Base-by-base conservation (phyloP, 2,797 vertebrate genomes). In the Oreonectes daqikongensis region DNA sequence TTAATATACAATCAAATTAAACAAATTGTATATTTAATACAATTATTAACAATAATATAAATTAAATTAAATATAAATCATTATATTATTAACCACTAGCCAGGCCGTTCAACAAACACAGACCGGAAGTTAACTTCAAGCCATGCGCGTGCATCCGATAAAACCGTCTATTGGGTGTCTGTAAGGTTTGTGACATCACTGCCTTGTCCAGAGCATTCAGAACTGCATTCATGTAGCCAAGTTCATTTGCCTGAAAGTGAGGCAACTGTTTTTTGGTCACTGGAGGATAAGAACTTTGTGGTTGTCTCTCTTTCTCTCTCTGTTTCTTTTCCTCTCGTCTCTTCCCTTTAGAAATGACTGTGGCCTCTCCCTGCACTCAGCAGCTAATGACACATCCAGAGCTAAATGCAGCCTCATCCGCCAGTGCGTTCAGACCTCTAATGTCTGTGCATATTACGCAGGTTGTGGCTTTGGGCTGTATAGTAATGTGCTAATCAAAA, bases 401-500 rank as follows among this genome's bases (percentile, higher is more conserved):
- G 32, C 52, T 18, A 18, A 71, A 59, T 61, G 53, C 38, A 72
- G 63, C 35, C 38, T 38, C 28, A 28, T 63, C 67, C 68, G 64
- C 66, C 28, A 66, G 69, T 80, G 65, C 79, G 42, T 50, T 82
- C 69, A 73, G 26, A 82, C 70, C 70, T 79, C 52, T 52, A 28
- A 75, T 69, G 53, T 78, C 69, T 52, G 72, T 53, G 69, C 53
- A 65, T 79, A 57, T 84, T 69, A 81, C 78, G 22, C 1, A 61
- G 64, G 75, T 82, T 85, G 72, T 72, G 66, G 72, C 61, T 65
- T 80, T 76, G 72, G 61, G 81, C 81, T 78, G 72, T 78, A 76
- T 77, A 74, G 57, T 84, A 83, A 85, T 80, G 72, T 67, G 72
- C 67, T 82, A 84, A 87, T 91, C 83, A 85, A 85, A 88, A 24